Conservation (phyloP, 2,888 invertebrate genomes). For the Hymenopus coronatus region DNA sequence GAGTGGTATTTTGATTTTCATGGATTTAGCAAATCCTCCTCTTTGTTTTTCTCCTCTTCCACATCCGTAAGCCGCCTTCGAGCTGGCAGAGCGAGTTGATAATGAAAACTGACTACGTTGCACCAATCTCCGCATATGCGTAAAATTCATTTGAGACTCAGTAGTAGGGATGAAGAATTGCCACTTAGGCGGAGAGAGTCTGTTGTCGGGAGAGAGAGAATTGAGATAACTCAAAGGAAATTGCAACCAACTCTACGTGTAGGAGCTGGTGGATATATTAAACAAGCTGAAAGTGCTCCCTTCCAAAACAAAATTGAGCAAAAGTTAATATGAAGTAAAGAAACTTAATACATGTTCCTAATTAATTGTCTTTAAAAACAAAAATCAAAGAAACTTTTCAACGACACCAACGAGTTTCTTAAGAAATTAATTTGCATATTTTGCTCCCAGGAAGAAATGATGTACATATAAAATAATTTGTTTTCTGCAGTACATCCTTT, state of each 20-base stretch:
- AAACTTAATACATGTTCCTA: not conserved
- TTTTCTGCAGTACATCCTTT: too few relatives aligned
- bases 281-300: not conserved
- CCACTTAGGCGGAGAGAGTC: not conserved
- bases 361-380: not conserved
- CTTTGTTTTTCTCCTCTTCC: not conserved
- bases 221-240: not conserved
- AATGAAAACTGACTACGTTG: not conserved
- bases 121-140: not conserved
- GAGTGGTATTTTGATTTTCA: not conserved
- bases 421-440: too few relatives aligned
- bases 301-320: not conserved
- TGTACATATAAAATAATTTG: too few relatives aligned
- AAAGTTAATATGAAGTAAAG: not conserved
- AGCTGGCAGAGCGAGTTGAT: not conserved
- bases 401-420: too few relatives aligned
- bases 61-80: not conserved
- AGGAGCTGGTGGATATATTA: not conserved
- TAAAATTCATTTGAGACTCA: not conserved
- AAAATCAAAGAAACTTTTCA: not conserved
- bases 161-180: not conserved
- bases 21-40: not conserved
- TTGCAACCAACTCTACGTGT: not conserved
- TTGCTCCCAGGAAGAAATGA: too few relatives aligned
- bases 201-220: not conserved